These are phyloP conservation scores for Ciconia maguari DNA, from an alignment of 2,113 vertebrate species.

Conservation along the genomic window DNA sequence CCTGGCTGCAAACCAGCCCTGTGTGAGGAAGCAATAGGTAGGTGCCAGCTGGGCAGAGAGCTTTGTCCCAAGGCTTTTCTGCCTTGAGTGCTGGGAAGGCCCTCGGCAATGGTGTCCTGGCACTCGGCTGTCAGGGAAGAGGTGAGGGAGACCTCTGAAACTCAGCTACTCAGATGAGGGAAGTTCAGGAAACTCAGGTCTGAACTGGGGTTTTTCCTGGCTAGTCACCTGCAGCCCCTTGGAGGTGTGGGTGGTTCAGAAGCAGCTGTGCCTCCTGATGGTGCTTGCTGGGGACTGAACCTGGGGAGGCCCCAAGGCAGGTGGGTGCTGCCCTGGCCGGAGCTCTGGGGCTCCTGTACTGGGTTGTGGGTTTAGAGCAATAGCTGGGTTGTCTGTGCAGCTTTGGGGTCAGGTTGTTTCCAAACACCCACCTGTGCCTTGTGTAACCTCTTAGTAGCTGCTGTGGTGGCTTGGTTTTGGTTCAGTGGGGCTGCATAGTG, in stretches of 20 bases:
- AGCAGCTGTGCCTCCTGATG: background rate
- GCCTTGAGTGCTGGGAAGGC: background rate
- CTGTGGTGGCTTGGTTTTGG: background rate
- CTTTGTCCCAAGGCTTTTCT: background rate
- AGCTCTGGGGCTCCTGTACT: background rate
- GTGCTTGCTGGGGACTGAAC: background rate
- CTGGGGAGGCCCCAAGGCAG: background rate
- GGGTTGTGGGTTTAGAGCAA: background rate
- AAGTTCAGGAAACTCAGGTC: background rate
- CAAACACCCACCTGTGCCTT: background rate
- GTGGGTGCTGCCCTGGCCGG: background rate
- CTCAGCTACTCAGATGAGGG: background rate
- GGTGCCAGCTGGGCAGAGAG: background rate
- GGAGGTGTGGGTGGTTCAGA: background rate
- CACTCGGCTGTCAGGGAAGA: background rate
- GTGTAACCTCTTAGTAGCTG: background rate
- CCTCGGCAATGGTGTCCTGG: background rate
- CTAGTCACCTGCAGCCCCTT: background rate
- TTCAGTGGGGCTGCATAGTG: background rate
- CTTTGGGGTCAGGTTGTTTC: background rate
- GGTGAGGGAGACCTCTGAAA: background rate
- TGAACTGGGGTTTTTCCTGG: background rate
- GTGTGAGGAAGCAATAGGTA: background rate
- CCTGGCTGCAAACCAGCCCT: background rate
- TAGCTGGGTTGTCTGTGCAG: background rate